Percentiles rank a stretch among this genome's conserved stretches.
These are phyloP conservation scores for Saguinus imperator DNA, from an alignment of 2,113 vertebrate species.

Conservation along the genomic window DNA sequence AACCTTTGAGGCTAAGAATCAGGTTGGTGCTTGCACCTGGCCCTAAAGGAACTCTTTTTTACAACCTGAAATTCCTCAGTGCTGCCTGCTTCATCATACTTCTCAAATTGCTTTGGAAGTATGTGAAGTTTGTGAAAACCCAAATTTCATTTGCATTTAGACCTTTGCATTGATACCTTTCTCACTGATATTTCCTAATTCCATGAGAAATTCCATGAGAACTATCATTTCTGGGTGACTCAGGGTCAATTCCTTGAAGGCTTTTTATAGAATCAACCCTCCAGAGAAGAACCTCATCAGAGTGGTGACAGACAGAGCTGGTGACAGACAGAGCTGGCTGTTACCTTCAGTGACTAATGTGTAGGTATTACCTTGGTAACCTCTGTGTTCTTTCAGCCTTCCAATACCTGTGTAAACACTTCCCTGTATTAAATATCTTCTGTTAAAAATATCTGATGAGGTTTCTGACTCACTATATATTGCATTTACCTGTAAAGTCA, in stretches of 20 bases:
- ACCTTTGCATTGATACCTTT: background rate
- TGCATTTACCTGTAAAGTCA: background rate
- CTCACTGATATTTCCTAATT: background rate
- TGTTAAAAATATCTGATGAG: background rate
- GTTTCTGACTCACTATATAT: background rate
- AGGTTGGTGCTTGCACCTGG: background rate
- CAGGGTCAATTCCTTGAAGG: background rate
- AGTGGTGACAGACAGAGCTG: background rate
- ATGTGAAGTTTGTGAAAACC: background rate
- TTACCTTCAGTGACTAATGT: background rate
- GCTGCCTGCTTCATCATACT: background rate
- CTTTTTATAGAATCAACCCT: background rate
- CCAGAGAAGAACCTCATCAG: background rate
- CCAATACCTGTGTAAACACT: background rate
- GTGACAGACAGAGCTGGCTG: background rate
- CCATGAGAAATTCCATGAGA: background rate
- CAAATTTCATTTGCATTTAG: conserved; percentile 4
- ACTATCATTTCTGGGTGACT: background rate
- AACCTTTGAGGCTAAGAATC: background rate
- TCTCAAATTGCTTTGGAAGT: background rate
- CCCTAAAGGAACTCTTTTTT: background rate
- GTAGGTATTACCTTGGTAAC: background rate
- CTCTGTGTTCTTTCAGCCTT: background rate
- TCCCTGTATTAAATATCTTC: background rate
- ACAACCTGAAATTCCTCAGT: background rate